phyloP scores from a whole-genome alignment of 2,797 vertebrate species.

The Sebastes glaucus region DNA sequence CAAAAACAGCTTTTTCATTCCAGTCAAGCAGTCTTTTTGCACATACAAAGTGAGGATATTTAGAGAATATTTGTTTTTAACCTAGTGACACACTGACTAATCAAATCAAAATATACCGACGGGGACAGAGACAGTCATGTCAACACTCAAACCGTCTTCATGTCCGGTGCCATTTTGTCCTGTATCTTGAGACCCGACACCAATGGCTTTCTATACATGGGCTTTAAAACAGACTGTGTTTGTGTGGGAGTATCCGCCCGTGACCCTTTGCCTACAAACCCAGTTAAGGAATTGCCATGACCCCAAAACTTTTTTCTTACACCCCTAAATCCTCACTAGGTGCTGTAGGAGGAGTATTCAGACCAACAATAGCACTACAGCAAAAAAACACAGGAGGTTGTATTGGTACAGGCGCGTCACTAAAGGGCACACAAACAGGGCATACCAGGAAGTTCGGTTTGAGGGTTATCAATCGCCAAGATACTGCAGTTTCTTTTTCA shows the following conservation, averaged over 20 bases:
- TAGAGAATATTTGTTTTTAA: not conserved
- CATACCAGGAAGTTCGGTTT: constrained; percentile 10
- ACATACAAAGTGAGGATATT: not conserved
- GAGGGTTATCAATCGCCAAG: constrained; percentile 22
- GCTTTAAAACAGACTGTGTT: constrained; percentile 49
- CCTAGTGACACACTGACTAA: not conserved
- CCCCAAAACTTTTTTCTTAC: constrained; percentile 30
- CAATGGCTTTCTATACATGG: constrained; percentile 64
- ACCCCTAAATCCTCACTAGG: constrained; percentile 21
- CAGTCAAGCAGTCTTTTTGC: not conserved
- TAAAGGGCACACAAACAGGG: constrained; percentile 10
- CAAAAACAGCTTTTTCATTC: not conserved
- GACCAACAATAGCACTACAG: not conserved
- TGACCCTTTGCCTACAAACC: constrained; percentile 71
- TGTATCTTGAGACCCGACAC: constrained; percentile 67
- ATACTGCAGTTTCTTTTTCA: not conserved
- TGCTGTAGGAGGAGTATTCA: not conserved
- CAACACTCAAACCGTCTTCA: constrained; percentile 27
- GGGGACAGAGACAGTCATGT: constrained; percentile 1
- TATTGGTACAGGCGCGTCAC: not conserved
- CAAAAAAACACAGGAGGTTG: not conserved
- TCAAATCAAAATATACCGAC: constrained; percentile 14
- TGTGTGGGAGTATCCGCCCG: constrained; percentile 40
- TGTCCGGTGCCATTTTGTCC: constrained; percentile 62
- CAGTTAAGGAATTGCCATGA: constrained; percentile 32